phyloP scores from a whole-genome alignment of 1,140 invertebrate genomes.

The Coptotermes formosanus region DNA sequence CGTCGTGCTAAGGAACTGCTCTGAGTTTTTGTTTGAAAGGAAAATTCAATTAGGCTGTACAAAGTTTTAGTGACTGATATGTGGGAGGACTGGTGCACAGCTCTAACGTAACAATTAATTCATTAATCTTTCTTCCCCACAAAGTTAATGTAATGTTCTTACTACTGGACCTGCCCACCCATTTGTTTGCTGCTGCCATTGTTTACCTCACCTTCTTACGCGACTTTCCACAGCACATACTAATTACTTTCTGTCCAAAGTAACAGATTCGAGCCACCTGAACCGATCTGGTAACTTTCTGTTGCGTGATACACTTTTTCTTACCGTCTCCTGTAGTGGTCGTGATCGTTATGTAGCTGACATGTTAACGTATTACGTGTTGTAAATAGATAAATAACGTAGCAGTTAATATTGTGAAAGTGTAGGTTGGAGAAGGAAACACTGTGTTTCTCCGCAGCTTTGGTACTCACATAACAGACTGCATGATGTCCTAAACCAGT shows the following conservation, averaged over 20 bases:
- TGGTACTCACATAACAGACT: neutral
- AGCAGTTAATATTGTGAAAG: too few species aligned
- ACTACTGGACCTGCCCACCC: neutral
- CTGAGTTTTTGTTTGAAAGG: neutral
- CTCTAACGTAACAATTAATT: neutral
- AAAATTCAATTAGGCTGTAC: conserved; percentile 8
- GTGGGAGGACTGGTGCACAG: neutral
- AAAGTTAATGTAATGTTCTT: neutral
- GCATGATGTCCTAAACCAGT: too few species aligned
- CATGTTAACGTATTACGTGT: too few species aligned
- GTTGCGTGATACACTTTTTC: neutral
- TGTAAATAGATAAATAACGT: too few species aligned
- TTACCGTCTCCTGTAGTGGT: neutral
- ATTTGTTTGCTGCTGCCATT: neutral
- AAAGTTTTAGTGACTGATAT: neutral
- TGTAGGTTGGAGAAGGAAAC: too few species aligned
- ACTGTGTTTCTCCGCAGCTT: too few species aligned
- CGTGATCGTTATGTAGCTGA: too few species aligned
- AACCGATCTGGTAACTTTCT: neutral
- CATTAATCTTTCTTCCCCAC: neutral
- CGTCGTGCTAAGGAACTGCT: too few species aligned
- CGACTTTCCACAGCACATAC: neutral
- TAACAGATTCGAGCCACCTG: neutral
- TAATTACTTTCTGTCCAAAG: neutral
- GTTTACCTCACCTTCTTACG: neutral